Percentiles rank a stretch among this genome's conserved stretches.
phyloP scores from a whole-genome alignment of 2,797 vertebrate species.

The Notoglanidium macrostoma region DNA sequence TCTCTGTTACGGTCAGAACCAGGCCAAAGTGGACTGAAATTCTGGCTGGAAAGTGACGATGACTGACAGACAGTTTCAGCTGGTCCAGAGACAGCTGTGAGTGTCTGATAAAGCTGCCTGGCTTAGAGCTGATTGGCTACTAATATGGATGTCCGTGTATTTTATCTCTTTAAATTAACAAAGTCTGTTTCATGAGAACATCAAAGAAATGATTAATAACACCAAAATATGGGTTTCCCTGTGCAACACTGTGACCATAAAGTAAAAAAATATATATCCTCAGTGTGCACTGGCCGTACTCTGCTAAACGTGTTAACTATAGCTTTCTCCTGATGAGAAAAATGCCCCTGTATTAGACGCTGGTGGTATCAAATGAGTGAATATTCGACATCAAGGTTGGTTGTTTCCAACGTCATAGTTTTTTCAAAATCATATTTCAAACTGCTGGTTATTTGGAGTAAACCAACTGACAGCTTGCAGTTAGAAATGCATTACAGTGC shows the following conservation, averaged over 20 bases:
- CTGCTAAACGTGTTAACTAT: background rate
- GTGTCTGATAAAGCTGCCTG: background rate
- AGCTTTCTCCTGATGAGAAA: background rate
- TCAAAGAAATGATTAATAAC: background rate
- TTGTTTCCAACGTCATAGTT: background rate
- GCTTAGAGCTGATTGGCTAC: constrained; percentile 13
- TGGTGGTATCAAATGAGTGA: background rate
- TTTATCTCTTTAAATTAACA: constrained; percentile 5
- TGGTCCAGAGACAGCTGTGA: background rate
- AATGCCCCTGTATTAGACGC: background rate
- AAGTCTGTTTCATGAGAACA: background rate
- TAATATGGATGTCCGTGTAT: constrained; percentile 2
- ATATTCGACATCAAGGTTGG: too few relatives aligned
- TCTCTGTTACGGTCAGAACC: background rate
- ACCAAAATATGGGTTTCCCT: background rate
- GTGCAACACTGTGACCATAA: background rate
- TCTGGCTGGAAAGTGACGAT: background rate
- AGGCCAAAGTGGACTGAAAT: background rate
- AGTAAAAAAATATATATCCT: background rate
- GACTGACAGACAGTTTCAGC: background rate
- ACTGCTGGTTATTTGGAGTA: background rate
- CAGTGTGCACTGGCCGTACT: too few relatives aligned
- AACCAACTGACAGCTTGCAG: background rate
- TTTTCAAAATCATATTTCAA: background rate
- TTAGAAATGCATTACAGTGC: background rate